Evolutionary conservation across 2,888 invertebrate species (phyloP).

Genomic region (Tipula helvola): DNA sequence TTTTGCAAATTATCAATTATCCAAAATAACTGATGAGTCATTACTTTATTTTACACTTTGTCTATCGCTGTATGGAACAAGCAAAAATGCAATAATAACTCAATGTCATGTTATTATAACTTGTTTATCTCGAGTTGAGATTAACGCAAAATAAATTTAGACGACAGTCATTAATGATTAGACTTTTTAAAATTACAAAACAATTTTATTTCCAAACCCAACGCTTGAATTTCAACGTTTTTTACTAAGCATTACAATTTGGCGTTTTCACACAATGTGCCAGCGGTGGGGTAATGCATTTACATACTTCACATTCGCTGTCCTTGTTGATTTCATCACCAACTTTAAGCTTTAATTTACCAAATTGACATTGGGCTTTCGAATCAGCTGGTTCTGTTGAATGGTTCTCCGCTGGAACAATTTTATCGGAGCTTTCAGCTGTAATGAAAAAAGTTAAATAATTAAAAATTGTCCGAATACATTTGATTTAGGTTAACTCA

Average conservation of each 20-base stretch:
- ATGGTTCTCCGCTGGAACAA: background rate
- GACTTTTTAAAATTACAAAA: too few relatives aligned
- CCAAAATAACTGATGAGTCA: too few relatives aligned
- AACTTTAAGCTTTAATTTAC: slow-evolving; percentile 34
- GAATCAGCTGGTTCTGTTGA: slow-evolving; percentile 9
- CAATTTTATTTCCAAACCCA: background rate
- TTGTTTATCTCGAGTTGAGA: background rate
- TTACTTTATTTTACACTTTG: too few relatives aligned
- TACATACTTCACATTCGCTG: slow-evolving; percentile 35
- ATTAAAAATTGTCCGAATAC: background rate
- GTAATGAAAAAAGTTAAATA: background rate
- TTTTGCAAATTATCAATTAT: too few relatives aligned
- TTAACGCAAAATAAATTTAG: too few relatives aligned
- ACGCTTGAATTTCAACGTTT: background rate
- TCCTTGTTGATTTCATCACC: slow-evolving; percentile 36
- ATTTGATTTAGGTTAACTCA: background rate
- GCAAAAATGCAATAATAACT: background rate
- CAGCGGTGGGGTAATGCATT: slow-evolving; percentile 38
- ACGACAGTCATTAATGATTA: too few relatives aligned
- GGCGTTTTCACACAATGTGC: slow-evolving; percentile 29
- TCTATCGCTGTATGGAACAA: too few relatives aligned
- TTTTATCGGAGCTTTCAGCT: background rate
- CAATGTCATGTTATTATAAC: background rate
- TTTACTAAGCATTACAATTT: background rate
- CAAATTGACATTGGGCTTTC: slow-evolving; percentile 32